Evolutionary conservation across 2,888 invertebrate species (phyloP).

Genomic region (Drosophila lutescens): DNA sequence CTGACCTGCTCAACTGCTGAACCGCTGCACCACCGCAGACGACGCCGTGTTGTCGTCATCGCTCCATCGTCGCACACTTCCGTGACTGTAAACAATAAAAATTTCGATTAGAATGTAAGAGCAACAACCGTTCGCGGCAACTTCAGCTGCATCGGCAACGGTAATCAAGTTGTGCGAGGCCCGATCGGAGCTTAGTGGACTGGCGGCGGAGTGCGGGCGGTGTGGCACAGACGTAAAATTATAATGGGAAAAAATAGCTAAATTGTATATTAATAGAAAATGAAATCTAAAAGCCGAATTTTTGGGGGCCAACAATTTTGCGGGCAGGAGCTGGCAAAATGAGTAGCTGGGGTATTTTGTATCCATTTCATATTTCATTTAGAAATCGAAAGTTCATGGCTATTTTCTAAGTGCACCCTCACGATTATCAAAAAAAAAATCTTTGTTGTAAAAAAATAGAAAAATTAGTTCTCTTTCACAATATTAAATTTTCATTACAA

Average conservation of each 20-base stretch:
- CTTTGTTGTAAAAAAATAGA: too few relatives aligned
- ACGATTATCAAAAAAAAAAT: too few relatives aligned
- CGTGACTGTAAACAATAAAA: constrained; percentile 77
- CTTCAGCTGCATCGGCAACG: constrained; percentile 49
- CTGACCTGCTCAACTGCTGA: background rate
- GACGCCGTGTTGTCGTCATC: constrained; percentile 45
- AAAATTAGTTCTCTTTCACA: too few relatives aligned
- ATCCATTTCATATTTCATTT: background rate
- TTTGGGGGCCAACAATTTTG: constrained; percentile 6
- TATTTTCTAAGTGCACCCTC: too few relatives aligned
- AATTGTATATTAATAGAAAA: constrained; percentile 79
- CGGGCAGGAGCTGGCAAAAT: background rate
- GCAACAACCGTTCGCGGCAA: constrained; percentile 51
- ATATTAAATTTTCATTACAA: too few relatives aligned
- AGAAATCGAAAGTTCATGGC: too few relatives aligned
- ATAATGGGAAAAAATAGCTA: constrained; percentile 63
- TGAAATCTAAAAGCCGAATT: constrained; percentile 58
- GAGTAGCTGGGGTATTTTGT: background rate
- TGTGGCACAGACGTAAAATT: constrained; percentile 26
- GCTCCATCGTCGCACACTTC: constrained; percentile 64
- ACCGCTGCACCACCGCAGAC: constrained; percentile 41
- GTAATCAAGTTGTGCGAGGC: constrained; percentile 68
- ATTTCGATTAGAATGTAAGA: constrained; percentile 80
- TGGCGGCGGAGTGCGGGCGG: constrained; percentile 1
- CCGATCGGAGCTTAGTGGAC: background rate